These are phyloP conservation scores for Hemichromis elongatus DNA, from an alignment of 2,113 vertebrate genomes.

Conservation along the genomic window DNA sequence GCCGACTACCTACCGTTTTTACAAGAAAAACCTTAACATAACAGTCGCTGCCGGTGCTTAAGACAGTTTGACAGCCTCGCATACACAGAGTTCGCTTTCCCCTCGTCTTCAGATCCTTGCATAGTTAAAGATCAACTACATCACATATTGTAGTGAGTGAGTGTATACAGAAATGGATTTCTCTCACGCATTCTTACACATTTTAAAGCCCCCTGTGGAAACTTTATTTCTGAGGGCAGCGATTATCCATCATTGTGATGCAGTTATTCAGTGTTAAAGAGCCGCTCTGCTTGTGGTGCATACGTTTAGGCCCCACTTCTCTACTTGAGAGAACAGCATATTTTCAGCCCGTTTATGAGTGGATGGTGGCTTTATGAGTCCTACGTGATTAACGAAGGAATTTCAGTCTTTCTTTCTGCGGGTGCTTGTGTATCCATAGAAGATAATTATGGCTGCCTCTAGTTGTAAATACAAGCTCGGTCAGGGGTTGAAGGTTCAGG, in stretches of 20 bases:
- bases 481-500: conserved; percentile 32
- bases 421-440: conserved; percentile 29
- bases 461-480: conserved; percentile 50
- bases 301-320: background rate
- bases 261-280: conserved; percentile 36
- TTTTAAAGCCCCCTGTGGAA: conserved; percentile 51
- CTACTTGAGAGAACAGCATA: conserved; percentile 21
- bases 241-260: conserved; percentile 42
- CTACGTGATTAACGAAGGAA: conserved; percentile 53
- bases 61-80: background rate
- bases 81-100: background rate
- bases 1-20: conserved; percentile 19
- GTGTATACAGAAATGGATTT: conserved; percentile 21
- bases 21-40: background rate
- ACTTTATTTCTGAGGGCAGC: conserved; percentile 30
- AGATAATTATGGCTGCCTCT: conserved; percentile 57
- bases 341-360: conserved; percentile 47
- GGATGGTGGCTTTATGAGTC: conserved; percentile 62
- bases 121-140: conserved; percentile 4
- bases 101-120: background rate
- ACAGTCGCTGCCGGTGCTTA: background rate
- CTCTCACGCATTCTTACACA: conserved; percentile 11
- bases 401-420: conserved; percentile 46
- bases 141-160: conserved; percentile 22
- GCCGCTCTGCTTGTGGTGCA: background rate